These are phyloP conservation scores for Temnothorax longispinosus DNA, from an alignment of 1,140 invertebrate genomes.

Conservation along the genomic window DNA sequence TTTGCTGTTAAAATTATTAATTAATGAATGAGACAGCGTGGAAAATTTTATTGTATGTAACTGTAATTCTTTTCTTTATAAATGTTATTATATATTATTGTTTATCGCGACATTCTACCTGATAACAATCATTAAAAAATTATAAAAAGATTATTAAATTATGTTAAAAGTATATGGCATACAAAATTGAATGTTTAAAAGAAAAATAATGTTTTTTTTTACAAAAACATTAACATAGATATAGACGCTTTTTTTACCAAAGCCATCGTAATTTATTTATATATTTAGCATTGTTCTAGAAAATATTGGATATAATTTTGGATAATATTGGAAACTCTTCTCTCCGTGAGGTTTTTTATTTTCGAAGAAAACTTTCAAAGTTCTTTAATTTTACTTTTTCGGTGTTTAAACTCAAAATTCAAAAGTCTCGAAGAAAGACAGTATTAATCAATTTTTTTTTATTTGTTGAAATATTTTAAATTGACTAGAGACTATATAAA, in stretches of 20 bases:
- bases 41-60: neutral
- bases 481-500: neutral
- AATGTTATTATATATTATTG: conserved; percentile 13
- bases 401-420: too few species aligned
- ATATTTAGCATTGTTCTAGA: neutral
- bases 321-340: too few species aligned
- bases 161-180: neutral
- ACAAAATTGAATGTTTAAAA: neutral
- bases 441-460: neutral
- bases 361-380: neutral
- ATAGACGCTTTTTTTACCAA: neutral
- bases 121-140: neutral
- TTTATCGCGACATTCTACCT: neutral
- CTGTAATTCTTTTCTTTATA: neutral
- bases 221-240: too few species aligned
- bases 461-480: neutral
- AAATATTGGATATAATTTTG: neutral
- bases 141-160: neutral
- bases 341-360: conserved; percentile 16
- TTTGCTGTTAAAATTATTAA: neutral
- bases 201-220: too few species aligned
- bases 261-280: neutral
- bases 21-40: neutral
- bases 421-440: too few species aligned
- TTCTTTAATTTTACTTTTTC: too few species aligned